A percentile compares a stretch with the other conserved stretches of the same genome.
These are phyloP conservation scores for Simalia tracyae DNA, from an alignment of 2,797 vertebrate species.

Conservation along the genomic window DNA sequence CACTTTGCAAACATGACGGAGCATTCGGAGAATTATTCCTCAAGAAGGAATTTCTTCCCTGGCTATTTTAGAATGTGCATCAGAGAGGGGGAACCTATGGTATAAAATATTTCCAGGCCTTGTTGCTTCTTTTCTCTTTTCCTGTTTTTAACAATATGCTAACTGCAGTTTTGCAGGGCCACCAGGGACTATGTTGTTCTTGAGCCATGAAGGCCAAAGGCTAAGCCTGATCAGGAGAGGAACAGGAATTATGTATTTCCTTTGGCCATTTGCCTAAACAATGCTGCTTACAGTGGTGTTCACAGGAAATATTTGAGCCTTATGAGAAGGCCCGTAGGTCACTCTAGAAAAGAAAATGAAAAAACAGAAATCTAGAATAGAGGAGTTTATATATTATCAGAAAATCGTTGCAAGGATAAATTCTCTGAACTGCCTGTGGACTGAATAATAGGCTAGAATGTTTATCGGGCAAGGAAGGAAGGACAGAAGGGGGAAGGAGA, in stretches of 20 bases:
- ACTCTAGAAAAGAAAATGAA: background rate
- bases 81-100: background rate
- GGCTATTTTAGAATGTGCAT: background rate
- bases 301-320: background rate
- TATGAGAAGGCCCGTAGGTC: background rate
- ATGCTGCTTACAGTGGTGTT: background rate
- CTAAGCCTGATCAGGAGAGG: background rate
- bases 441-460: background rate
- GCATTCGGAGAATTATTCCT: background rate
- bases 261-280: background rate
- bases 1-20: background rate
- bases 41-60: background rate
- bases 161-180: background rate
- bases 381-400: background rate
- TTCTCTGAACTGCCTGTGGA: background rate
- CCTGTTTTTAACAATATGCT: background rate
- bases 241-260: background rate
- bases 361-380: background rate
- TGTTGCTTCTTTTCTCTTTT: background rate
- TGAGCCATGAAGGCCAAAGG: background rate
- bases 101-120: background rate
- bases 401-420: background rate
- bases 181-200: fast-evolving
- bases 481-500: background rate
- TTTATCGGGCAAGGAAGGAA: background rate